phyloP scores from a whole-genome alignment of 2,888 invertebrate genomes.

The Parochlus steinenii region DNA sequence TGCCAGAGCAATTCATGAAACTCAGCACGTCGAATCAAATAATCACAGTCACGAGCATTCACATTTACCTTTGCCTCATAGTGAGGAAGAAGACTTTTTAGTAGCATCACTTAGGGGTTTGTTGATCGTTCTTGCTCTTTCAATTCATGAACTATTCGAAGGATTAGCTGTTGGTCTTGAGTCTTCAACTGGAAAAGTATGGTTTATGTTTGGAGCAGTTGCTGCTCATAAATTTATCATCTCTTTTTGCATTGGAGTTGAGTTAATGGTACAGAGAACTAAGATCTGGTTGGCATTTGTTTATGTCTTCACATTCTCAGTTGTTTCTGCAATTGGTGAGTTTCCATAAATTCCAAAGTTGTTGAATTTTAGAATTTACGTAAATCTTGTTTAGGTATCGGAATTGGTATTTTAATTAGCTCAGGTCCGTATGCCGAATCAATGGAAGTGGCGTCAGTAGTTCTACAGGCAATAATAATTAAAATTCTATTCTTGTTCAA shows the following conservation, averaged over 20 bases:
- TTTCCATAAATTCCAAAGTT: no score
- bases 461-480: no score
- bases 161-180: slow-evolving; percentile 50
- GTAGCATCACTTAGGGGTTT: slow-evolving; percentile 38
- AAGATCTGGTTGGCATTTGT: slow-evolving; percentile 31
- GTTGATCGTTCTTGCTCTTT: slow-evolving; percentile 44
- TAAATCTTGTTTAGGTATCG: no score
- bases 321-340: slow-evolving; percentile 49
- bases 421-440: slow-evolving; percentile 38
- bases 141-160: slow-evolving; percentile 52
- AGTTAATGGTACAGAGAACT: slow-evolving; percentile 39
- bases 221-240: slow-evolving; percentile 52
- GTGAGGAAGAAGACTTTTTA: slow-evolving; percentile 25
- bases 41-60: slow-evolving; percentile 14
- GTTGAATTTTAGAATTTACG: no score
- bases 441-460: slow-evolving; percentile 43
- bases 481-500: no score
- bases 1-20: no score
- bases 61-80: slow-evolving; percentile 16
- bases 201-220: slow-evolving; percentile 41
- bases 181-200: slow-evolving; percentile 39
- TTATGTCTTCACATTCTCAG: slow-evolving; percentile 43
- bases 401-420: slow-evolving; percentile 44
- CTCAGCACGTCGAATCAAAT: slow-evolving; percentile 11
- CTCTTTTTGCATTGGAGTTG: slow-evolving; percentile 47